These are phyloP conservation scores for Eupsilia transversa DNA, from an alignment of 2,888 invertebrate species.

Conservation along the genomic window DNA sequence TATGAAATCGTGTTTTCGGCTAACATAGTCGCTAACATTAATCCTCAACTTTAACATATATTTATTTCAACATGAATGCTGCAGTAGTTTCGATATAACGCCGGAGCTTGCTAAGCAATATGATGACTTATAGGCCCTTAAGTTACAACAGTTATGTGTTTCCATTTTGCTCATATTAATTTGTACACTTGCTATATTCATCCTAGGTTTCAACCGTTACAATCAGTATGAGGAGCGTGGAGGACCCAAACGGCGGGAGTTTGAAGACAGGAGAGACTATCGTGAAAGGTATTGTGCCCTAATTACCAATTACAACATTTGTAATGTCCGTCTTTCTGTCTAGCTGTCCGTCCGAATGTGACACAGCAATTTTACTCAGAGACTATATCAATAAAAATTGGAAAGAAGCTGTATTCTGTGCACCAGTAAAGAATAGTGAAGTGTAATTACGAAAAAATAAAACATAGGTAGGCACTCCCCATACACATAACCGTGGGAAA, in stretches of 20 bases:
- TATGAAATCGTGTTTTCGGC: too few relatives aligned
- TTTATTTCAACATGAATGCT: too few relatives aligned
- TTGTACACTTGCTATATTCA: conserved; percentile 4
- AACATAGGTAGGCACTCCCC: too few relatives aligned
- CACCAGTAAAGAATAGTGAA: not conserved
- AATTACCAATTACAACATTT: not conserved
- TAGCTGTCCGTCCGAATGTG: not conserved
- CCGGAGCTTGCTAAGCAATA: too few relatives aligned
- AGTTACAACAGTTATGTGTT: conserved; percentile 18
- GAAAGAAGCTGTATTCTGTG: not conserved
- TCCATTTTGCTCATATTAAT: not conserved
- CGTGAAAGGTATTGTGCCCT: conserved; percentile 74
- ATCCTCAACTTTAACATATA: too few relatives aligned
- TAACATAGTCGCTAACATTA: too few relatives aligned
- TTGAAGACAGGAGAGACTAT: conserved; percentile 79
- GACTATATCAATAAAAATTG: not conserved
- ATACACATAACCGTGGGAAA: not conserved
- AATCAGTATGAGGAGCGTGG: conserved; percentile 83
- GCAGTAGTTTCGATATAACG: too few relatives aligned
- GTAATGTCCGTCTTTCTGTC: not conserved
- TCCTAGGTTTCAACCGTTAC: conserved; percentile 80
- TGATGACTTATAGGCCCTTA: too few relatives aligned
- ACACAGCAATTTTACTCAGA: not conserved
- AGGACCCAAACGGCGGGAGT: conserved; percentile 79
- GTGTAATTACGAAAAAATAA: not conserved